phyloP scores from a whole-genome alignment of 2,113 vertebrate genomes.

The Vulpes ferrilata region DNA sequence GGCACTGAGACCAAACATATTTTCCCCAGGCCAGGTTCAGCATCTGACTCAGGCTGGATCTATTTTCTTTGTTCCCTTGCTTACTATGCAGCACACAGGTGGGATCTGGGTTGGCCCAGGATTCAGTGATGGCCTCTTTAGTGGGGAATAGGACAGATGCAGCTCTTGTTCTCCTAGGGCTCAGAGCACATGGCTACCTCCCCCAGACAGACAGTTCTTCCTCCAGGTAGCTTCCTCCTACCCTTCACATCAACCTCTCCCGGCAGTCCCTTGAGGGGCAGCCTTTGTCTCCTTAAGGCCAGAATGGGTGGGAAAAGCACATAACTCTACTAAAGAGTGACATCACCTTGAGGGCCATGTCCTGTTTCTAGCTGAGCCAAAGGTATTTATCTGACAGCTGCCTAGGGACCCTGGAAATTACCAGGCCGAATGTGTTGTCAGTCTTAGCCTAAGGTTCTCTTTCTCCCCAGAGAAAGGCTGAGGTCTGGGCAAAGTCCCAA shows the following conservation, averaged over 20 bases:
- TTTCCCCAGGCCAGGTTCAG: not conserved
- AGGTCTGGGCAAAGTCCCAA: not conserved
- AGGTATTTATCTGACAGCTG: not conserved
- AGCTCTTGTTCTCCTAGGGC: not conserved
- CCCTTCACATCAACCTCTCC: not conserved
- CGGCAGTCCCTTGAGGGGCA: not conserved
- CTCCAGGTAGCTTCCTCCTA: not conserved
- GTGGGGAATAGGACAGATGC: not conserved
- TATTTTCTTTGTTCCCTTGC: not conserved
- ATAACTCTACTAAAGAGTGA: not conserved
- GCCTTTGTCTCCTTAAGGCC: not conserved
- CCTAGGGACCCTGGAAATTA: not conserved
- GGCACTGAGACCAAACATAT: not conserved
- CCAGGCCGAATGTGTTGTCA: not conserved
- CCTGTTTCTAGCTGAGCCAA: not conserved
- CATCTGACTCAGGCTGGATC: not conserved
- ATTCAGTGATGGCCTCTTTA: not conserved
- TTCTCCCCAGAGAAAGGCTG: not conserved
- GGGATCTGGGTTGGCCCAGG: not conserved
- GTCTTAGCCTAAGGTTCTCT: slow-evolving; percentile 24
- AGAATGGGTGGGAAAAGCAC: not conserved
- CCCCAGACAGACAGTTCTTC: not conserved
- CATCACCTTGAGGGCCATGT: not conserved
- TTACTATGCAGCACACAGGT: not conserved
- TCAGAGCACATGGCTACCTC: not conserved